Evolutionary conservation across 2,888 invertebrate species (phyloP), one percentile per base, ranked within the genome.

Genomic region (Nemurella pictetii): DNA sequence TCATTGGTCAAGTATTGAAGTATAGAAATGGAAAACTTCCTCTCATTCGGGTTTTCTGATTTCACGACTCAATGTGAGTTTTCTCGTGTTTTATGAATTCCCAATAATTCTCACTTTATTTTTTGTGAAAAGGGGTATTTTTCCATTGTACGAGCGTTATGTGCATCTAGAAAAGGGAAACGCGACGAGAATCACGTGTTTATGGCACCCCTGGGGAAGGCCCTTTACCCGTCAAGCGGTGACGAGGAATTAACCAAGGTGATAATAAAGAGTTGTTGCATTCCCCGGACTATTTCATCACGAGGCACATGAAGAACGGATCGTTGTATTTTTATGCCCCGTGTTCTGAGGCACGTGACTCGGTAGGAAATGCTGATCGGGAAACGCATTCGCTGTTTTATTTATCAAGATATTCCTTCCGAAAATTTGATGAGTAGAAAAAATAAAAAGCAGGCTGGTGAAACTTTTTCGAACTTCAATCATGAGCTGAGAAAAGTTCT

Each of bases 391-490:
- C 9, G 55, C 55, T 55, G 20, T 55, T 20, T 55, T 55, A 55
- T 55, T 55, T 55, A 55, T 55, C 55, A 55, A 55, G 55, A 55
- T 55, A 55, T 55, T 7, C 55, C 55, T 55, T 55, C 55, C 15
- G 55, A 55, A 55, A 55, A 55, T 55, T 55, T 55, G 55, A 55
- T 55, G 55, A 55, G 55, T 20, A 55, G 20, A 20, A 55, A 55
- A 55, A 55, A 74, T 5, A 75, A 20, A 74, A 26, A n/a, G 15
- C 29, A 74, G 32, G 26, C 20, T 30, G 77, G 55, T 55, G 32
- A 77, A 83, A 84, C 77, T 84, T 84, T 84, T 36, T 77, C 36
- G 29, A 78, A 84, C 84, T 84, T 80, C 25, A 84, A 80, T 84
- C 84, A 77, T 84, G 78, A 30, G 28, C 28, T 27, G 30, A 9